Evolutionary conservation across 2,113 vertebrate genomes (phyloP).

Genomic region (Saguinus imperator): DNA sequence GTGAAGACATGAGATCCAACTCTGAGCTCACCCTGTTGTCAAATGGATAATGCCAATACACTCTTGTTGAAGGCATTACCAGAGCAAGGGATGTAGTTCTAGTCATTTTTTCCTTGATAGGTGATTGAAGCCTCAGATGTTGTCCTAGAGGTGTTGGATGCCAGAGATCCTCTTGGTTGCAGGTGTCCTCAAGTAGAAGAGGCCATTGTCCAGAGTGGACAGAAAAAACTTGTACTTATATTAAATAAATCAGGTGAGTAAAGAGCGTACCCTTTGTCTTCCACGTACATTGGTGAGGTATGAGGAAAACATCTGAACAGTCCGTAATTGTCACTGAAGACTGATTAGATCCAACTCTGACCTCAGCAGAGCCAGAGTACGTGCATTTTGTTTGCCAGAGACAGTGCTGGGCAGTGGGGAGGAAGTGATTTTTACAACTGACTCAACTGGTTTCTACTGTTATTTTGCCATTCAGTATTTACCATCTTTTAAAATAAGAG

Average conservation of each 20-base stretch:
- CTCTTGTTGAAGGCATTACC: background rate
- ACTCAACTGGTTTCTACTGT: background rate
- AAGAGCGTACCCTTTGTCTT: background rate
- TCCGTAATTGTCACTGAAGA: constrained; percentile 82
- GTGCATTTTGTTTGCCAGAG: background rate
- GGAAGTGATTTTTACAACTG: background rate
- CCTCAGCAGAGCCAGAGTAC: constrained; percentile 60
- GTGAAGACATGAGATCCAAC: constrained; percentile 41
- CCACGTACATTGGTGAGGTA: constrained; percentile 70
- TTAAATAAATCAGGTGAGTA: constrained; percentile 95
- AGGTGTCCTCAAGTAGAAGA: constrained; percentile 95
- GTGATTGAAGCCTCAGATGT: constrained; percentile 94
- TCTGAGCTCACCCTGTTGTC: constrained; percentile 3
- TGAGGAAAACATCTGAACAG: constrained; percentile 81
- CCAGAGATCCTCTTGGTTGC: constrained; percentile 94
- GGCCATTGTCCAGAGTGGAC: constrained; percentile 83
- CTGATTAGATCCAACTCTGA: constrained; percentile 89
- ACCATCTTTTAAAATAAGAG: background rate
- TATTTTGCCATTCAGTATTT: background rate
- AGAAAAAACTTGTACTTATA: constrained; percentile 92
- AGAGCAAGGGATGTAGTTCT: background rate
- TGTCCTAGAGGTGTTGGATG: constrained; percentile 95
- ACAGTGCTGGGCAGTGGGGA: background rate
- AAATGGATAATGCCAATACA: background rate
- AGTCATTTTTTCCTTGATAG: constrained; percentile 79